A percentile compares a stretch with the other conserved stretches of the same genome.
These are phyloP conservation scores for Parus major DNA, from an alignment of 2,113 vertebrate species.

Conservation along the genomic window DNA sequence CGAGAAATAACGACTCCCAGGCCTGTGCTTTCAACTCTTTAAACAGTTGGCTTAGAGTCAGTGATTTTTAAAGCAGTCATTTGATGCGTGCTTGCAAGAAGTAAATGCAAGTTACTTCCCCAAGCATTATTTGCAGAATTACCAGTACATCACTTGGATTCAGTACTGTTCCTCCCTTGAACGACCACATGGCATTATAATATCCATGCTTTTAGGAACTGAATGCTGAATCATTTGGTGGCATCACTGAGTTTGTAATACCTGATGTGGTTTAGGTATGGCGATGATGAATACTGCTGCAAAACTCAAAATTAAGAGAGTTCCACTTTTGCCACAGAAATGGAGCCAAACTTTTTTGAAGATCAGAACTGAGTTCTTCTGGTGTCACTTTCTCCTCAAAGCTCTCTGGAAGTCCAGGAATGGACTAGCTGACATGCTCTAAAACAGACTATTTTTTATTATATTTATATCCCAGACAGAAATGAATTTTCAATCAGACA, in stretches of 20 bases:
- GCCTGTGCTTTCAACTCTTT: background rate
- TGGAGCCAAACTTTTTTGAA: background rate
- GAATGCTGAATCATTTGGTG: background rate
- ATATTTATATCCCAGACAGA: constrained; percentile 16
- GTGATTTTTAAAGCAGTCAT: background rate
- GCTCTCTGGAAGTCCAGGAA: background rate
- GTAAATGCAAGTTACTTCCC: background rate
- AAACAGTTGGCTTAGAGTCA: background rate
- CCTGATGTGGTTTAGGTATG: background rate
- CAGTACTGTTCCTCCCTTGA: background rate
- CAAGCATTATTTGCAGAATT: background rate
- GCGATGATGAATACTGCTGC: background rate
- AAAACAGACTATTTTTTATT: background rate
- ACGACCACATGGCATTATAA: background rate
- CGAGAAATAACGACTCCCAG: background rate
- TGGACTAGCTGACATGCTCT: background rate
- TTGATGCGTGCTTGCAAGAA: background rate
- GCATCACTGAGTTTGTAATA: background rate
- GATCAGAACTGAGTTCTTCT: background rate
- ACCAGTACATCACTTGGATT: background rate
- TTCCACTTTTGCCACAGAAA: background rate
- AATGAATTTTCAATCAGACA: constrained; percentile 24
- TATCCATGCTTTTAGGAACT: background rate
- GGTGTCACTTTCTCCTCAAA: background rate
- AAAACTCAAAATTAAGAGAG: background rate